phyloP scores from a whole-genome alignment of 2,113 vertebrate species.

The Spheniscus mendiculus region DNA sequence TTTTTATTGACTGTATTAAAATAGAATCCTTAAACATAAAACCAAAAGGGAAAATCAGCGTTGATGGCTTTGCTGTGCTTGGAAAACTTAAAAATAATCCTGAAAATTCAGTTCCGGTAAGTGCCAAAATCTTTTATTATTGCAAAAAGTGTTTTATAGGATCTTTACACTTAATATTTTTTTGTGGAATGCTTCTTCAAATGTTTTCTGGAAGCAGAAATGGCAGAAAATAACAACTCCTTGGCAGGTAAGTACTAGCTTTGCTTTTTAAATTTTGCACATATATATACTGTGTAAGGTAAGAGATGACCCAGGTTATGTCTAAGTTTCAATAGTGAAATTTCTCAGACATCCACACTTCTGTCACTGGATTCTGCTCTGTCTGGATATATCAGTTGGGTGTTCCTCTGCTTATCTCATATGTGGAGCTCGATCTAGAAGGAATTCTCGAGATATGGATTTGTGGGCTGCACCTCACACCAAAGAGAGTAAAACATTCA shows the following conservation, averaged over 20 bases:
- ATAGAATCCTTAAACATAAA: conserved; percentile 78
- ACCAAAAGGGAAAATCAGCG: conserved; percentile 75
- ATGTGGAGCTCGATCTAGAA: neutral
- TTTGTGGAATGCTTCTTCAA: neutral
- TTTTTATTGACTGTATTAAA: conserved; percentile 83
- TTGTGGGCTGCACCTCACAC: neutral
- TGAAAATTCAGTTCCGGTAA: conserved; percentile 84
- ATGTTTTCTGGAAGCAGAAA: neutral
- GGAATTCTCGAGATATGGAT: neutral
- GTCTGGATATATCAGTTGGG: neutral
- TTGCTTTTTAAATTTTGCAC: neutral
- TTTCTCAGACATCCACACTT: neutral
- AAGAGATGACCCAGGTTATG: neutral
- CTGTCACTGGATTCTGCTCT: neutral
- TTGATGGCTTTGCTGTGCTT: conserved; percentile 83
- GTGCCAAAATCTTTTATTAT: conserved; percentile 44
- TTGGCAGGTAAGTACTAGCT: neutral
- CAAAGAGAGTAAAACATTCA: neutral
- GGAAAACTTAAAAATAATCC: conserved; percentile 86
- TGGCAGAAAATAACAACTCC: neutral
- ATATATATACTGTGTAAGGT: neutral
- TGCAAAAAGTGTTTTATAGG: neutral
- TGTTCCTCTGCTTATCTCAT: neutral
- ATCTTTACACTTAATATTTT: neutral
- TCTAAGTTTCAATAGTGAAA: neutral